Conservation (phyloP, 2,888 invertebrate species). For the Villa cingulata region DNA sequence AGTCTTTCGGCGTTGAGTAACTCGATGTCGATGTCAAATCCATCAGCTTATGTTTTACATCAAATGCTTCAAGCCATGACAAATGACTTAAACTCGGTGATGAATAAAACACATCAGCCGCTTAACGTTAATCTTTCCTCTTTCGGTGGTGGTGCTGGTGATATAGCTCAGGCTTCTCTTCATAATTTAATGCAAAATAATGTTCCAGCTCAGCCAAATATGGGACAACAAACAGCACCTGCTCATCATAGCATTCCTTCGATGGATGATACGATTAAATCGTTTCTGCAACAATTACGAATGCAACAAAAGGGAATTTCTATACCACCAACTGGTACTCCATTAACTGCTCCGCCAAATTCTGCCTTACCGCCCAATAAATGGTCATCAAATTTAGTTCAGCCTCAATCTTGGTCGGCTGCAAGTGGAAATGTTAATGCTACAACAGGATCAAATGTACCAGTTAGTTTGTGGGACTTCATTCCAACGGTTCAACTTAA, state of each 20-base stretch:
- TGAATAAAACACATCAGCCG: conserved; percentile 1
- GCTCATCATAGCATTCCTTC: neutral
- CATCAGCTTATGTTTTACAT: conserved; percentile 21
- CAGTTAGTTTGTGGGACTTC: conserved; percentile 8
- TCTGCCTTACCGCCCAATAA: conserved; percentile 1
- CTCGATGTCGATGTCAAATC: conserved; percentile 25
- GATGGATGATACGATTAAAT: conserved; percentile 38
- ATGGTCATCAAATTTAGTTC: conserved; percentile 2
- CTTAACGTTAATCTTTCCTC: neutral
- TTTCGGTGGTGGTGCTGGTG: conserved; percentile 4
- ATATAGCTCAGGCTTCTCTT: neutral
- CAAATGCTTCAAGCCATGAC: conserved; percentile 23
- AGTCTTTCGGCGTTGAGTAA: conserved; percentile 27
- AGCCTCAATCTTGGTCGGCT: neutral
- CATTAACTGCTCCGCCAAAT: conserved; percentile 3
- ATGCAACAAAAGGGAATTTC: conserved; percentile 18
- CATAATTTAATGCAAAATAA: conserved; percentile 10
- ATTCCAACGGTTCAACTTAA: conserved; percentile 2
- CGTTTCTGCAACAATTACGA: conserved; percentile 38
- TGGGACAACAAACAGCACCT: neutral
- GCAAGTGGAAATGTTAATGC: neutral
- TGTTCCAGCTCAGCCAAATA: neutral
- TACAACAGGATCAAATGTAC: neutral
- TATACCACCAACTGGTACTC: conserved; percentile 1
- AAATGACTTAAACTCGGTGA: conserved; percentile 8